A percentile compares a stretch with the other conserved stretches of the same genome.
Conservation (phyloP, 2,113 vertebrate species). For the Indicator maculatus region DNA sequence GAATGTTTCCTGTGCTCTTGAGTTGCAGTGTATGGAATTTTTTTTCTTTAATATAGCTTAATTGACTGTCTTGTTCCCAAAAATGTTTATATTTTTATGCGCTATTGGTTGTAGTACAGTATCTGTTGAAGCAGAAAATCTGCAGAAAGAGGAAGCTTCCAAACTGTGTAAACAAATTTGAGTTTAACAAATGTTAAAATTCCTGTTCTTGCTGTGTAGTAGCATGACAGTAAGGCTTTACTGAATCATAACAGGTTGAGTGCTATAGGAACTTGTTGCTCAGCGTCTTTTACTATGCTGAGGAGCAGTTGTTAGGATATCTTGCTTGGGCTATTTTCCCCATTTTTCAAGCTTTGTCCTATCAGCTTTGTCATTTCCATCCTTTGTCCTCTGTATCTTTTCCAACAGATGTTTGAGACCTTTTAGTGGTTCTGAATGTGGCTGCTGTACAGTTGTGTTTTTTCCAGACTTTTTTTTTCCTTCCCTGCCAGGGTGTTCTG, state of each 20-base stretch:
- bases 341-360: not conserved
- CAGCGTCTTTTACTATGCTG: not conserved
- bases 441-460: not conserved
- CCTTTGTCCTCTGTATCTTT: not conserved
- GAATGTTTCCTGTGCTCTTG: conserved; percentile 29
- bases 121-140: not conserved
- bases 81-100: not conserved
- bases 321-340: accelerated
- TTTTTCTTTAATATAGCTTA: not conserved
- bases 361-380: not conserved
- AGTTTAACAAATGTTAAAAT: not conserved
- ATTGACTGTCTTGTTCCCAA: not conserved
- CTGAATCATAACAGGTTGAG: not conserved
- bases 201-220: not conserved
- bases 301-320: not conserved
- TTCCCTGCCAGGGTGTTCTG: not conserved
- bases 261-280: not conserved
- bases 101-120: not conserved
- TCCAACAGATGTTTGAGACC: not conserved
- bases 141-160: not conserved
- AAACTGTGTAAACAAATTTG: not conserved
- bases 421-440: not conserved
- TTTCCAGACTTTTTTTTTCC: not conserved
- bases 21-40: not conserved
- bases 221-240: not conserved